These are phyloP conservation scores for Serranus cabrilla DNA, from an alignment of 2,797 vertebrate genomes.

Conservation along the genomic window DNA sequence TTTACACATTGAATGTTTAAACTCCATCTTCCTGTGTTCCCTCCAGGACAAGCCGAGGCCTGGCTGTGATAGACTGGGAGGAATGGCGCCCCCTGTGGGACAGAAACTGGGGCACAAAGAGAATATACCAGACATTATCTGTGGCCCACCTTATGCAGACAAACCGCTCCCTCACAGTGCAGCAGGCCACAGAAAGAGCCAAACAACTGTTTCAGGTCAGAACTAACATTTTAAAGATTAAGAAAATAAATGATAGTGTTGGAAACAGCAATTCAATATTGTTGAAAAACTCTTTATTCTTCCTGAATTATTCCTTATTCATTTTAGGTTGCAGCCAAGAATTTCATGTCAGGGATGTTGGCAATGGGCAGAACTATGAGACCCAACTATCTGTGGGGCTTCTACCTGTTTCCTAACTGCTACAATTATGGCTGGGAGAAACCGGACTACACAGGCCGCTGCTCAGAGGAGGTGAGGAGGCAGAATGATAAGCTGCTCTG, in stretches of 20 bases:
- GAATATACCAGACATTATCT: constrained; percentile 84
- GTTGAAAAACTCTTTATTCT: neutral
- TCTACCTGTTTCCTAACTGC: constrained; percentile 91
- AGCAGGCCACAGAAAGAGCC: constrained; percentile 68
- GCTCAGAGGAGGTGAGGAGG: constrained; percentile 80
- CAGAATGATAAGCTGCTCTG: constrained; percentile 88
- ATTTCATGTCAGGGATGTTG: constrained; percentile 84
- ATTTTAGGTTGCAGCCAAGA: constrained; percentile 84
- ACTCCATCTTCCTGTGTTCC: neutral
- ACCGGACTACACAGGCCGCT: constrained; percentile 84
- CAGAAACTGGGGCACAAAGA: constrained; percentile 90
- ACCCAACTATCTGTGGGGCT: constrained; percentile 89
- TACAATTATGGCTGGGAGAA: constrained; percentile 87
- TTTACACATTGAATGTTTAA: neutral
- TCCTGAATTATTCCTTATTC: neutral
- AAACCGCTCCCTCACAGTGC: constrained; percentile 63
- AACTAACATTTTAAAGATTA: neutral
- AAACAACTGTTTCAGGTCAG: constrained; percentile 81
- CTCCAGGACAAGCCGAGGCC: constrained; percentile 72
- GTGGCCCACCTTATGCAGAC: constrained; percentile 76
- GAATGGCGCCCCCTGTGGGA: constrained; percentile 89
- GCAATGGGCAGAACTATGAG: constrained; percentile 80
- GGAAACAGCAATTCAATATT: neutral
- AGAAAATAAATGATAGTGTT: neutral
- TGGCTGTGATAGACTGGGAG: constrained; percentile 92